Evolutionary conservation across 2,888 invertebrate species (phyloP).

Genomic region (Neoascia interrupta): DNA sequence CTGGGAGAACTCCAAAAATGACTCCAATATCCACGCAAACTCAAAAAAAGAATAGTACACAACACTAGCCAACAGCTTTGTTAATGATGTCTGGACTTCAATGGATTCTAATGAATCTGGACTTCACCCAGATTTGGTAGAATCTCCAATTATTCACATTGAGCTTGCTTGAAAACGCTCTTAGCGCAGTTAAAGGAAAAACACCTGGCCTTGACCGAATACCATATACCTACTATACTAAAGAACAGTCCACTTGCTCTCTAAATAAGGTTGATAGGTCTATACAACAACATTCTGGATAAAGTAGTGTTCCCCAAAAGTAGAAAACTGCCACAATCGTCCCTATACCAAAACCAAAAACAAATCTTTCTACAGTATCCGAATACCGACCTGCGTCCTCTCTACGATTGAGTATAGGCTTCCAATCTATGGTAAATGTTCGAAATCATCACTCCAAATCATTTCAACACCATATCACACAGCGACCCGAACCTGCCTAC

Average conservation of each 20-base stretch:
- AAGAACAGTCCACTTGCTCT: not conserved
- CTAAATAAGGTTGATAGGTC: not conserved
- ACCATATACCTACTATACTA: not conserved
- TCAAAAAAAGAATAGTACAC: too few species aligned
- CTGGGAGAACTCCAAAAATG: not conserved
- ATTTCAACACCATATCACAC: too few species aligned
- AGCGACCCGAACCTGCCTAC: too few species aligned
- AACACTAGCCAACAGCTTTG: not conserved
- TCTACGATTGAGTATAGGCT: too few species aligned
- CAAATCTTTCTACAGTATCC: too few species aligned
- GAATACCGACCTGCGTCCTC: too few species aligned
- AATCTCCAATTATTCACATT: not conserved
- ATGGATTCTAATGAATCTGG: too few species aligned
- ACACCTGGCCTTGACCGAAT: not conserved
- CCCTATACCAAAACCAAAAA: not conserved
- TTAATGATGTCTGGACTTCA: not conserved
- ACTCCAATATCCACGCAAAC: too few species aligned
- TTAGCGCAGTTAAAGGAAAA: not conserved
- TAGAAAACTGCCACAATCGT: not conserved
- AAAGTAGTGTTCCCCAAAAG: not conserved
- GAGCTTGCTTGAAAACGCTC: not conserved
- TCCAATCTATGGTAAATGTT: too few species aligned
- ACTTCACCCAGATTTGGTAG: not conserved
- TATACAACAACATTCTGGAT: not conserved
- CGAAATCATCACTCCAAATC: too few species aligned